These are phyloP conservation scores for Percopsis omiscomaycus DNA, from an alignment of 2,797 vertebrate species.

Conservation along the genomic window DNA sequence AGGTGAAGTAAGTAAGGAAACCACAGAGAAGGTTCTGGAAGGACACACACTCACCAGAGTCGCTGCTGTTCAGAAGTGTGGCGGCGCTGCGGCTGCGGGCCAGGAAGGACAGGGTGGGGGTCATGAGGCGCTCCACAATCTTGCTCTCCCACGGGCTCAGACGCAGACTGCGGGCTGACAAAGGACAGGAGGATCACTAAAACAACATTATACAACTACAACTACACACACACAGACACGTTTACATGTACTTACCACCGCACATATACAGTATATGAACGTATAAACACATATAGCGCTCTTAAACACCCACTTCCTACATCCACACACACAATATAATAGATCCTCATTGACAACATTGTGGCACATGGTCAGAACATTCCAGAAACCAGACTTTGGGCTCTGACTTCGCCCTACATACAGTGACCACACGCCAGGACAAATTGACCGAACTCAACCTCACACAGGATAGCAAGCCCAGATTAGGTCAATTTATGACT, in stretches of 20 bases:
- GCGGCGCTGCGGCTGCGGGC: conserved; percentile 92
- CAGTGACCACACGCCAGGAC: conserved; percentile 1
- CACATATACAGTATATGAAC: background rate
- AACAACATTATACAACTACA: background rate
- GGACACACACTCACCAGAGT: conserved; percentile 81
- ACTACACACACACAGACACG: background rate
- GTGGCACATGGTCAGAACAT: conserved; percentile 4
- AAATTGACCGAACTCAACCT: conserved; percentile 1
- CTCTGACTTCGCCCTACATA: too few relatives aligned
- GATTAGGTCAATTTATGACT: conserved; percentile 3
- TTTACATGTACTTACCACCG: background rate
- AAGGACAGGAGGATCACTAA: too few relatives aligned
- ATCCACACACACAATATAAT: background rate
- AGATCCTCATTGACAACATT: conserved; percentile 1
- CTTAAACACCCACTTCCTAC: background rate
- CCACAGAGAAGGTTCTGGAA: fast-evolving
- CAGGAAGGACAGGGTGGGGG: conserved; percentile 93
- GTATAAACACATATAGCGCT: conserved; percentile 3
- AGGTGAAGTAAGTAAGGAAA: too few relatives aligned
- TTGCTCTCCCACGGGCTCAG: conserved; percentile 96
- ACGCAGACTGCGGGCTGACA: conserved; percentile 89
- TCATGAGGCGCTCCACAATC: conserved; percentile 97
- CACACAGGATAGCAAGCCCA: conserved; percentile 22
- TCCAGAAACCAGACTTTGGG: too few relatives aligned
- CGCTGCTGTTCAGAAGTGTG: conserved; percentile 85